A percentile compares a stretch with the other conserved stretches of the same genome.
Evolutionary conservation across 1,140 invertebrate genomes (phyloP).

Genomic region (Aphaenogaster rudis): DNA sequence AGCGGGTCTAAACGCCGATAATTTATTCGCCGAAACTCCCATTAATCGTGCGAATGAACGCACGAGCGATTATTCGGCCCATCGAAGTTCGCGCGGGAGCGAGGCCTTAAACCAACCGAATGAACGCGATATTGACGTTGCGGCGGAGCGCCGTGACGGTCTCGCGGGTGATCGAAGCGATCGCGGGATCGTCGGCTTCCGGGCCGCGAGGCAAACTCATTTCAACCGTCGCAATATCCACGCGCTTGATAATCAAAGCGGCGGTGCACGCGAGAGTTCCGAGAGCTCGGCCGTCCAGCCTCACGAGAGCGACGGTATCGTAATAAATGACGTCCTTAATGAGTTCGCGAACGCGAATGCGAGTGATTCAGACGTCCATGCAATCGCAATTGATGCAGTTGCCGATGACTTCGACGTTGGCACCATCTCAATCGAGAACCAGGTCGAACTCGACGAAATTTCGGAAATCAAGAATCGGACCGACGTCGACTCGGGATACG

Average conservation of each 20-base stretch:
- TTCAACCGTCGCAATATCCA: slow-evolving; percentile 7
- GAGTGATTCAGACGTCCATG: not conserved
- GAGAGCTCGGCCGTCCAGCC: not conserved
- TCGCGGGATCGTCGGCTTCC: not conserved
- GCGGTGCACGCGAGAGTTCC: not conserved
- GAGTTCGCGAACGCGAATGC: slow-evolving; percentile 9
- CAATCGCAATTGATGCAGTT: slow-evolving; percentile 13
- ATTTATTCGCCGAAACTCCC: slow-evolving; percentile 21
- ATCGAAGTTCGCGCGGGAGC: not conserved
- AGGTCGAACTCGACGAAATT: slow-evolving; percentile 21
- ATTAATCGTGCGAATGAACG: slow-evolving; percentile 37
- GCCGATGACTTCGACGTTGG: not conserved
- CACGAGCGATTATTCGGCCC: slow-evolving; percentile 21
- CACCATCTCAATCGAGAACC: not conserved
- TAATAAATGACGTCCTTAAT: slow-evolving; percentile 26
- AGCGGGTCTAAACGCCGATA: not conserved
- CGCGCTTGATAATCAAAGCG: slow-evolving; percentile 24
- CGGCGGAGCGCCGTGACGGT: not conserved
- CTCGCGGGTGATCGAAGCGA: not conserved
- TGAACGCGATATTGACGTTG: not conserved
- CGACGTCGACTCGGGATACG: not conserved
- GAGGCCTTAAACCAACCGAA: slow-evolving; percentile 1
- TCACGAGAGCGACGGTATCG: slow-evolving; percentile 27
- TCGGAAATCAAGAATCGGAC: slow-evolving; percentile 19
- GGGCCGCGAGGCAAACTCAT: slow-evolving; percentile 37